Evolutionary conservation across 2,797 vertebrate genomes (phyloP), one percentile per base, ranked within the genome.

Genomic region (Crax fasciolata): DNA sequence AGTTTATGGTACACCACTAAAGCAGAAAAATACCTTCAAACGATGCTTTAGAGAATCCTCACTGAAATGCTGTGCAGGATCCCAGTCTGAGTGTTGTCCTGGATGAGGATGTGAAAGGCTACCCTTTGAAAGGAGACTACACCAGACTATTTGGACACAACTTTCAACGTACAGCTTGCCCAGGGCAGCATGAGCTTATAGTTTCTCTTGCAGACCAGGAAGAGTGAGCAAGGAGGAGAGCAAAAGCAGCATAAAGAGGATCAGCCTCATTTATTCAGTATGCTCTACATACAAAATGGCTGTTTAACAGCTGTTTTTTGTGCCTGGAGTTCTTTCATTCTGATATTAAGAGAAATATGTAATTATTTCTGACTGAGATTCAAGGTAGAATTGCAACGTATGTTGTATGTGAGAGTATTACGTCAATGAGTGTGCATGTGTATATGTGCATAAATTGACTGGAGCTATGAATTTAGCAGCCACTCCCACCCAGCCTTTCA

Each of bases 341-440:
- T 86, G 55, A 71, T 55, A 28, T 88, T 76, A 79, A 85, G 76
- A 94, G 83, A 91, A 92, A 81, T 88, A 73, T 39, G 51, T 61
- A 72, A 91, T 94, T 91, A 88, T 82, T 95, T 93, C 83, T 92
- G 80, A 73, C 73, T 41, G 24, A 84, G 80, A 81, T 54, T 91
- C 38, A 27, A 86, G 81, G 84, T 49, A 66, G 79, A 86, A 59
- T 57, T 73, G 52, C 55, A 55, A 67, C 24, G 6, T 71, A 23
- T 8, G 67, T 65, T 24, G 15, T 44, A 38, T 83, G 48, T 76
- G 41, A 54, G 78, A 68, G 25, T 78, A 63, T 66, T 78, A 49
- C 91, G 49, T 59, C 61, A 72, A 54, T 39, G 30, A 43, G 63
- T 71, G 68, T 58, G 57, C 54, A 8, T 24, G 38, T 66, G 66